These are phyloP conservation scores for Julus scandinavius DNA, from an alignment of 2,888 invertebrate genomes.

Conservation along the genomic window DNA sequence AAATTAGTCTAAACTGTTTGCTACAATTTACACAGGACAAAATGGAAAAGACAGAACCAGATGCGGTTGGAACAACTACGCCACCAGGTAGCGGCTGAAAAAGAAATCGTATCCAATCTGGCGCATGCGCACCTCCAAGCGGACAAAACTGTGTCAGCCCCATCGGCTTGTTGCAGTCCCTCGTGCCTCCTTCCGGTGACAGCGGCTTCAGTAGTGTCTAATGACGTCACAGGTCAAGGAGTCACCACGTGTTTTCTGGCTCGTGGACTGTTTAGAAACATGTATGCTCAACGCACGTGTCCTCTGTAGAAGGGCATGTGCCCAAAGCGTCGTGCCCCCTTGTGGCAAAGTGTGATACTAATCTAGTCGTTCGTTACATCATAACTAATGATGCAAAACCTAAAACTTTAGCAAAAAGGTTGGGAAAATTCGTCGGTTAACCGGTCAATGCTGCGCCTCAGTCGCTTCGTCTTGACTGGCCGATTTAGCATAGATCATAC, in stretches of 20 bases:
- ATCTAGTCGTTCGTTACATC: not conserved
- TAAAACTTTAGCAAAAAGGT: not conserved
- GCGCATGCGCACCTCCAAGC: not conserved
- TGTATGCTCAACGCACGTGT: constrained; percentile 17
- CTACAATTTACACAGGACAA: constrained; percentile 65
- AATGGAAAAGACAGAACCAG: constrained; percentile 76
- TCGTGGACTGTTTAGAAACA: constrained; percentile 49
- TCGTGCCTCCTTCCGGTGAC: not conserved
- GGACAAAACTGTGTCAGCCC: not conserved
- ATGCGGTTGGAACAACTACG: constrained; percentile 84
- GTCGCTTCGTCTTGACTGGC: not conserved
- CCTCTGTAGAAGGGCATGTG: not conserved
- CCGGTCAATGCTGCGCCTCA: not conserved
- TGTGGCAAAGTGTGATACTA: not conserved
- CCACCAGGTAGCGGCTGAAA: constrained; percentile 83
- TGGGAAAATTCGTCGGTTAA: not conserved
- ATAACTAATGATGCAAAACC: not conserved
- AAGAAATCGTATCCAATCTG: constrained; percentile 67
- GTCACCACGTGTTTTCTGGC: constrained; percentile 43
- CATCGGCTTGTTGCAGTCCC: not conserved
- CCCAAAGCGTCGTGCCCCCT: not conserved
- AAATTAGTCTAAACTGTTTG: not conserved
- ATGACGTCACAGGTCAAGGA: constrained; percentile 24
- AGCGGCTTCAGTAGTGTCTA: not conserved
- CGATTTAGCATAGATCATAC: not conserved